Percentiles rank a stretch among this genome's conserved stretches.
Evolutionary conservation across 2,113 vertebrate species (phyloP).

Genomic region (Chunga burmeisteri): DNA sequence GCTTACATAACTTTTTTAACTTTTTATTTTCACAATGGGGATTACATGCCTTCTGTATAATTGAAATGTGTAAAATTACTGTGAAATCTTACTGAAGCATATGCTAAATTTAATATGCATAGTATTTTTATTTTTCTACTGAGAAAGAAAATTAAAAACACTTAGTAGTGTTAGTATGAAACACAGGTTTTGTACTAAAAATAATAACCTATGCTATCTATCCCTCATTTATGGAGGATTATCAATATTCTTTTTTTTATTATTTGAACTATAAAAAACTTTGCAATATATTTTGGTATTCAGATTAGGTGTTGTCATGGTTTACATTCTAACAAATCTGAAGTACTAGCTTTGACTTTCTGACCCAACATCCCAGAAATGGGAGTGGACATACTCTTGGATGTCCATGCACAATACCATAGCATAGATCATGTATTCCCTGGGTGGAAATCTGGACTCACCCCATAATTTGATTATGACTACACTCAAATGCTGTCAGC

Average conservation of each 20-base stretch:
- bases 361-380: background rate
- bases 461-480: background rate
- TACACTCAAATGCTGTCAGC: background rate
- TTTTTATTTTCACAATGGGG: slow-evolving; percentile 9
- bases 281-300: background rate
- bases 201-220: background rate
- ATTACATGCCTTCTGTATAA: slow-evolving; percentile 34
- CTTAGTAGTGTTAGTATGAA: background rate
- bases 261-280: background rate
- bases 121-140: background rate
- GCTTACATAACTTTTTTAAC: slow-evolving; percentile 24
- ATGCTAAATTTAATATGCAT: slow-evolving; percentile 11
- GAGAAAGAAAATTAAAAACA: background rate
- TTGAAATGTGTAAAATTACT: slow-evolving; percentile 27
- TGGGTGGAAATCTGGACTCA: background rate
- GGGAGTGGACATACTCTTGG: background rate
- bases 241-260: background rate
- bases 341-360: background rate
- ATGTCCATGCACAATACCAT: background rate
- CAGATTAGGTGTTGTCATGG: background rate
- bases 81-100: slow-evolving; percentile 23
- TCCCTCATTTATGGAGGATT: background rate
- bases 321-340: background rate
- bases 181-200: background rate
- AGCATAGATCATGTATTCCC: background rate